These are phyloP conservation scores for Phalacrocorax pelagicus DNA, from an alignment of 2,113 vertebrate genomes.

Conservation along the genomic window DNA sequence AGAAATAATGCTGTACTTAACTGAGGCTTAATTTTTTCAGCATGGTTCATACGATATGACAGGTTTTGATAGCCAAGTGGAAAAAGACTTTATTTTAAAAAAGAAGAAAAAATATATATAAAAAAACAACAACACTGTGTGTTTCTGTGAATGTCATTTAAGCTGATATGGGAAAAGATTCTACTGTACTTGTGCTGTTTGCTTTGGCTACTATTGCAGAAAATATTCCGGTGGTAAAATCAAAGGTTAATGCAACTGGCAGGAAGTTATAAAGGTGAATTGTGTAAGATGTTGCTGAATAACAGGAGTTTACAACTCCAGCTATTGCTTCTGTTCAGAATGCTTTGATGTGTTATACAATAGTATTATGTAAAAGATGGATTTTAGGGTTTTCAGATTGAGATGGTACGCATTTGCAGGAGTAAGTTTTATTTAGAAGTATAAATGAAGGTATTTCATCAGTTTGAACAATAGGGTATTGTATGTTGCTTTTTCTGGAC, in stretches of 20 bases:
- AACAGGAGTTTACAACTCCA: constrained; percentile 3
- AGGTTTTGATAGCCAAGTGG: neutral
- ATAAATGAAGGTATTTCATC: neutral
- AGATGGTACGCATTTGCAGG: neutral
- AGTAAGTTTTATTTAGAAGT: neutral
- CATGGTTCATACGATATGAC: neutral
- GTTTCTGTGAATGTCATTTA: constrained; percentile 29
- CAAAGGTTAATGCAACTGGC: constrained; percentile 38
- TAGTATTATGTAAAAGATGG: neutral
- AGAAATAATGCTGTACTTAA: neutral
- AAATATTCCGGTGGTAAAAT: constrained; percentile 36
- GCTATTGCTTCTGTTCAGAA: neutral
- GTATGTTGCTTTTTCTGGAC: neutral
- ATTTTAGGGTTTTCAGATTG: neutral
- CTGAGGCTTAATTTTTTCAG: neutral
- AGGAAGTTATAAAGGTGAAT: constrained; percentile 58
- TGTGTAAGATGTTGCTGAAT: constrained; percentile 14
- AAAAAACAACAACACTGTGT: neutral
- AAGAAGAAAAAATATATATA: neutral
- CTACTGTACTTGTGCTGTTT: neutral
- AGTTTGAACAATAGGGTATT: neutral
- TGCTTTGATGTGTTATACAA: neutral
- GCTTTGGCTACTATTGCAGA: constrained; percentile 19
- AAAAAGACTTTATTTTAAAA: neutral
- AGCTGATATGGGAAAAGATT: constrained; percentile 26